Evolutionary conservation across 2,797 vertebrate species (phyloP).

Genomic region (Helicolenus hilgendorfi): DNA sequence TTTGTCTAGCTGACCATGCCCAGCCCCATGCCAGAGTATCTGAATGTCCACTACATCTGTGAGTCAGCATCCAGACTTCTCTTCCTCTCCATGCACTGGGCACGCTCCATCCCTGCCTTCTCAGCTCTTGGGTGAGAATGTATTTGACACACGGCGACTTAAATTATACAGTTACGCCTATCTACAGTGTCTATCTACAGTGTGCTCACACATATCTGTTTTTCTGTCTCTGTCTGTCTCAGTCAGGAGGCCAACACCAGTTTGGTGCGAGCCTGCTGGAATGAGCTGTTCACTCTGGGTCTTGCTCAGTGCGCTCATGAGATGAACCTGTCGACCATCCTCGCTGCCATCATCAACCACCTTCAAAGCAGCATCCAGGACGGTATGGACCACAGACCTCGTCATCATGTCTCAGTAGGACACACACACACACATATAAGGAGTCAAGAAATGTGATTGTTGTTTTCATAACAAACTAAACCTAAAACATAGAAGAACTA

Average conservation of each 20-base stretch:
- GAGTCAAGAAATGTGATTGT: constrained; percentile 39
- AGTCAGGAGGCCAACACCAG: constrained; percentile 98
- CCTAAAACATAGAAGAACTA: neutral
- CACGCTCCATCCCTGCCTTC: constrained; percentile 98
- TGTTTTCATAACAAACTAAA: neutral
- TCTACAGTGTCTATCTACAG: neutral
- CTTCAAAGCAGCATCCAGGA: constrained; percentile 98
- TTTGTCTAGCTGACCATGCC: constrained; percentile 89
- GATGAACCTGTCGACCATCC: constrained; percentile 98
- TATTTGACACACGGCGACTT: neutral
- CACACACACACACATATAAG: constrained; percentile 56
- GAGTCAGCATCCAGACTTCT: constrained; percentile 98
- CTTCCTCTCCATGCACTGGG: constrained; percentile 99
- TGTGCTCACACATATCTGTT: neutral
- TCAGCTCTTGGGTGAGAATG: constrained; percentile 96
- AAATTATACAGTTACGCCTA: neutral
- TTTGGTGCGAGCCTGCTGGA: constrained; percentile 98
- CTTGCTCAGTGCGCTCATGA: constrained; percentile 97
- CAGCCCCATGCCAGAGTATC: constrained; percentile 98
- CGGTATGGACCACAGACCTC: constrained; percentile 89
- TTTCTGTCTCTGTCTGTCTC: constrained; percentile 19
- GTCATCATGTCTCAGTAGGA: constrained; percentile 71
- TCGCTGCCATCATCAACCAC: constrained; percentile 97
- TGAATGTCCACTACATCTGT: constrained; percentile 99
- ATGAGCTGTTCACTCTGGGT: constrained; percentile 97